phyloP scores from a whole-genome alignment of 2,888 invertebrate genomes.

The Drosophila subsilvestris region DNA sequence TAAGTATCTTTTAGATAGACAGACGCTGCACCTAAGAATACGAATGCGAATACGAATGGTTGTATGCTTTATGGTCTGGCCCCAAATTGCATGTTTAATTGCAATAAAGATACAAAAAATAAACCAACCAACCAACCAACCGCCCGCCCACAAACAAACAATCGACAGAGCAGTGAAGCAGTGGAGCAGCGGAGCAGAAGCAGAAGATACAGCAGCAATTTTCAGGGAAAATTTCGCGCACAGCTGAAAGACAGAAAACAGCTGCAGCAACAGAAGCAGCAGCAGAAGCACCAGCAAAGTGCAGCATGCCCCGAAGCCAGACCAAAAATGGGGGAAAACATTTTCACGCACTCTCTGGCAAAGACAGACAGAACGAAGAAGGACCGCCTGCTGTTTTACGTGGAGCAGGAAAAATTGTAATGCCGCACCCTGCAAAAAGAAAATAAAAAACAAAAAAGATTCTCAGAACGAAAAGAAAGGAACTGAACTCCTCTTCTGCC shows the following conservation, averaged over 20 bases:
- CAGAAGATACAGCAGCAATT: conserved; percentile 53
- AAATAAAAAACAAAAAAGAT: conserved; percentile 20
- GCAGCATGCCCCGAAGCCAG: conserved; percentile 39
- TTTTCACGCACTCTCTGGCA: conserved; percentile 17
- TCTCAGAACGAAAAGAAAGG: conserved; percentile 3
- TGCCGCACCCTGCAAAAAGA: conserved; percentile 27
- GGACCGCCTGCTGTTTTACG: conserved; percentile 25
- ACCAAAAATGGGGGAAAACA: conserved; percentile 44
- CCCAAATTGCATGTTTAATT: conserved; percentile 77
- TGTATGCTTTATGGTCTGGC: conserved; percentile 67
- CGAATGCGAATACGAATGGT: conserved; percentile 34
- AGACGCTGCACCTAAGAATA: conserved; percentile 32
- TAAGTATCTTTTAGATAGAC: background rate
- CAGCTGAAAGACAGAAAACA: conserved; percentile 72
- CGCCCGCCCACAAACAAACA: conserved; percentile 37
- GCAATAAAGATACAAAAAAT: conserved; percentile 68
- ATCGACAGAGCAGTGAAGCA: conserved; percentile 10
- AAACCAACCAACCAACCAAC: conserved; percentile 44
- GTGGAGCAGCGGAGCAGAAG: background rate
- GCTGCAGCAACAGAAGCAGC: conserved; percentile 48
- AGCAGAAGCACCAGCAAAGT: conserved; percentile 46
- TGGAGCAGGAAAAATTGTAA: conserved; percentile 10
- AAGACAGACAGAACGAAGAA: conserved; percentile 8
- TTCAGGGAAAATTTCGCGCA: conserved; percentile 67
- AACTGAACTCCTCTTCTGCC: background rate